A percentile compares a stretch with the other conserved stretches of the same genome.
phyloP scores from a whole-genome alignment of 2,113 vertebrate species.

The Gopherus flavomarginatus region DNA sequence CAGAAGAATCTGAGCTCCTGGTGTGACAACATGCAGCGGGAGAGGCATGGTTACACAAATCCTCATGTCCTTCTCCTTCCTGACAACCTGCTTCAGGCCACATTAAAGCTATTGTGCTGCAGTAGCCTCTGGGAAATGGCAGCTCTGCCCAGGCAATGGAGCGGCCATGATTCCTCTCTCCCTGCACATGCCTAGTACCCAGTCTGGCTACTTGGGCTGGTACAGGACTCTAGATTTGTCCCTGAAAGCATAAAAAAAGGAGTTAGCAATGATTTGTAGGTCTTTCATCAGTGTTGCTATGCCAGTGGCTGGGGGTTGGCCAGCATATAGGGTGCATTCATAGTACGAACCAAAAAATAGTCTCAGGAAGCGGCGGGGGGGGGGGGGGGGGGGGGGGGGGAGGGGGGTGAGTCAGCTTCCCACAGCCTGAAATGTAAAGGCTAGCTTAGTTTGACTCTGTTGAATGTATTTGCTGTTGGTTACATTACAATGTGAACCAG shows the following conservation, averaged over 20 bases:
- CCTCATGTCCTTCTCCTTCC: not conserved
- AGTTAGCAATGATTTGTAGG: not conserved
- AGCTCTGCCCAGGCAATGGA: not conserved
- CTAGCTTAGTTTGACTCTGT: not conserved
- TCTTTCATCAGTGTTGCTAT: not conserved
- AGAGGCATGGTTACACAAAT: accelerated
- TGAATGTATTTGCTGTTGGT: not conserved
- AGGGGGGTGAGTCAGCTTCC: slow-evolving; percentile 36
- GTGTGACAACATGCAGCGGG: accelerated
- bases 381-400: no score
- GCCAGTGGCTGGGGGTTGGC: not conserved
- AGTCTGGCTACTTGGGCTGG: not conserved
- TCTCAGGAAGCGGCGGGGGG: slow-evolving; percentile 31
- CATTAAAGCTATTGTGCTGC: not conserved
- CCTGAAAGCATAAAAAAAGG: not conserved
- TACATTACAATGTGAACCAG: not conserved
- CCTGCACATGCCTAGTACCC: not conserved
- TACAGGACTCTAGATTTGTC: not conserved
- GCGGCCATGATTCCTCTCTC: not conserved
- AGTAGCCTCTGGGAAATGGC: not conserved
- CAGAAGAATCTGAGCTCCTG: accelerated
- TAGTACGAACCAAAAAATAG: slow-evolving; percentile 22
- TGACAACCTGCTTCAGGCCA: not conserved
- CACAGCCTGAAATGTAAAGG: not conserved
- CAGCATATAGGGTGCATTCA: not conserved